Evolutionary conservation across 2,888 invertebrate genomes (phyloP).

Genomic region (Myopa tessellatipennis): DNA sequence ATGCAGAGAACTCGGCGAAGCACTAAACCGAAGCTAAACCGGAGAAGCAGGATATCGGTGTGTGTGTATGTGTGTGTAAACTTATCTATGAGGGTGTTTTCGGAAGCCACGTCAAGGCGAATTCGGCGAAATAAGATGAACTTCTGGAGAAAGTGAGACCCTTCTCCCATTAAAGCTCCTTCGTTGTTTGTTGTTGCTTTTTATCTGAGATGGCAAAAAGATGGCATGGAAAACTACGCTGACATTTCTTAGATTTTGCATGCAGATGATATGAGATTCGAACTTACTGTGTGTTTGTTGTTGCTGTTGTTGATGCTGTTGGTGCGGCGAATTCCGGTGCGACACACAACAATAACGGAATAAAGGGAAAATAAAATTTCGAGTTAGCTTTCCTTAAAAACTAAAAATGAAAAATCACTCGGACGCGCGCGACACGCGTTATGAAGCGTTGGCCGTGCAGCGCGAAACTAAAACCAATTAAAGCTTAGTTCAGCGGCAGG

Average conservation of each 20-base stretch:
- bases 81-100: constrained; percentile 34
- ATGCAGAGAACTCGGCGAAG: background rate
- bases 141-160: constrained; percentile 12
- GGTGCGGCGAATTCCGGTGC: too few species aligned
- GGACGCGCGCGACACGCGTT: constrained; percentile 38
- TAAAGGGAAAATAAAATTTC: background rate
- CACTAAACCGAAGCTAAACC: background rate
- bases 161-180: background rate
- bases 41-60: background rate
- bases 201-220: too few species aligned
- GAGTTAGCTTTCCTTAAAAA: background rate
- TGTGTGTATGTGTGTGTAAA: background rate
- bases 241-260: too few species aligned
- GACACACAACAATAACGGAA: background rate
- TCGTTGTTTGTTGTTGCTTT: too few species aligned
- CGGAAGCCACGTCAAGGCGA: constrained; percentile 2
- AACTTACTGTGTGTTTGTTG: background rate
- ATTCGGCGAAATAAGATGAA: constrained; percentile 4
- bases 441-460: constrained; percentile 18
- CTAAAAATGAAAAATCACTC: background rate
- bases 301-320: background rate
- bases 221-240: too few species aligned
- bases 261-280: too few species aligned
- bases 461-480: constrained; percentile 24
- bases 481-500: constrained; percentile 40